Evolutionary conservation across 2,113 vertebrate species (phyloP).

Genomic region (Lathamus discolor): DNA sequence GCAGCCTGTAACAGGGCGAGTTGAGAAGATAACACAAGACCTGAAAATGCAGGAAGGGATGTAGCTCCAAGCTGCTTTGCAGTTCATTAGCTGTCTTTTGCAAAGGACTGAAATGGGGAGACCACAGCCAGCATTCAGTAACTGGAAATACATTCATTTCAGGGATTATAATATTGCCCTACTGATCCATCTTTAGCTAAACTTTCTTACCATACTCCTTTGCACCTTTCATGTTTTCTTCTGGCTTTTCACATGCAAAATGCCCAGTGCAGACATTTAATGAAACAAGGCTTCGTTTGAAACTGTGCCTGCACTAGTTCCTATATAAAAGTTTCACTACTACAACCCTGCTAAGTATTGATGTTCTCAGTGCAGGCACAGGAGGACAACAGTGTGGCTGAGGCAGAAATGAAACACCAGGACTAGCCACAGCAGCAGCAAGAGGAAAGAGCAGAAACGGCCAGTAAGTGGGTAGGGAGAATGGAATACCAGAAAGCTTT

Average conservation of each 20-base stretch:
- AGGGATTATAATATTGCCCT: neutral
- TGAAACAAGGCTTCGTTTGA: neutral
- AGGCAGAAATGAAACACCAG: neutral
- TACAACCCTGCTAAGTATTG: neutral
- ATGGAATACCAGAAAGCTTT: neutral
- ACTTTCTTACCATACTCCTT: neutral
- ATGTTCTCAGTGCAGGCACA: neutral
- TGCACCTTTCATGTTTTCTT: neutral
- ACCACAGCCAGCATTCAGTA: neutral
- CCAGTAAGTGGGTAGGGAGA: accelerated
- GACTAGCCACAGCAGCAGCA: neutral
- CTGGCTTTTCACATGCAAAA: neutral
- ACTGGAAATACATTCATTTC: neutral
- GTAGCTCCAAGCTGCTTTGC: neutral
- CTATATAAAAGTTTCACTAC: neutral
- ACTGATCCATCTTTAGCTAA: neutral
- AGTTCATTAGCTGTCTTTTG: neutral
- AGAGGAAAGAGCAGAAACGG: neutral
- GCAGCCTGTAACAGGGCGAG: neutral
- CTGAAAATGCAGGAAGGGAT: neutral
- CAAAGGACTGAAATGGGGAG: neutral
- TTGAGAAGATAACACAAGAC: neutral
- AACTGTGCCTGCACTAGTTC: neutral
- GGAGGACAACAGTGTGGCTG: neutral
- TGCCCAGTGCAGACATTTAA: neutral